Conservation (phyloP, 2,888 invertebrate genomes). For the Nudaria mundana region DNA sequence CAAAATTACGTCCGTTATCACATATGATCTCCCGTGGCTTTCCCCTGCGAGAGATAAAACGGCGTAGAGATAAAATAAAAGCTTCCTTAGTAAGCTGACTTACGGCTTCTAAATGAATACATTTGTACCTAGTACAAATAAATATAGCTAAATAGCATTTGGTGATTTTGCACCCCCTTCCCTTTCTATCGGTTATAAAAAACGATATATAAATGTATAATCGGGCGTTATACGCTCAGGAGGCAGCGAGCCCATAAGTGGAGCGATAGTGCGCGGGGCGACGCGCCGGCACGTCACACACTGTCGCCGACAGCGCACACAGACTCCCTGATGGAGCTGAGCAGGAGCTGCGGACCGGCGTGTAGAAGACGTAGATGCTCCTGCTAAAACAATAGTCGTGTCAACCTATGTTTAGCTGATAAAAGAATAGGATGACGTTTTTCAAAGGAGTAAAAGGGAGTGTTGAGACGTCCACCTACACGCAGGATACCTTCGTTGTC, state of each 20-base stretch:
- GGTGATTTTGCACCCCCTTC: conserved; percentile 16
- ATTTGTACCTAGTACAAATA: conserved; percentile 8
- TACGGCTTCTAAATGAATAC: conserved; percentile 7
- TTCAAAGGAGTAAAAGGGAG: not conserved
- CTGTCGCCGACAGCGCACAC: conserved; percentile 9
- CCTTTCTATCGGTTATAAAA: too few species aligned
- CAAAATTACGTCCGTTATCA: conserved; percentile 13
- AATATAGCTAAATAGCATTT: conserved; percentile 28
- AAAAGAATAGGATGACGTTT: not conserved
- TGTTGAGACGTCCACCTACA: too few species aligned
- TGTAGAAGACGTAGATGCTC: not conserved
- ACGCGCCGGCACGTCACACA: conserved; percentile 31
- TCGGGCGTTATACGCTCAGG: too few species aligned
- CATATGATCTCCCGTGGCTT: conserved; percentile 28
- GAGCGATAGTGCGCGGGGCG: conserved; percentile 15
- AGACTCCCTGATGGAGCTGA: conserved; percentile 4
- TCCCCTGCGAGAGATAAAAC: conserved; percentile 36
- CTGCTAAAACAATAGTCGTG: not conserved
- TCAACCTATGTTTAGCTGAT: not conserved
- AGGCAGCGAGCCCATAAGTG: conserved; percentile 8
- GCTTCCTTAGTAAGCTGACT: conserved; percentile 29
- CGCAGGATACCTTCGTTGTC: too few species aligned
- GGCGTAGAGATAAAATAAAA: conserved; percentile 26
- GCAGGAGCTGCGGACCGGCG: conserved; percentile 7
- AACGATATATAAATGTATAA: not conserved